Base-by-base conservation (phyloP, 2,113 vertebrate species). In the Zosterops hypoxanthus region DNA sequence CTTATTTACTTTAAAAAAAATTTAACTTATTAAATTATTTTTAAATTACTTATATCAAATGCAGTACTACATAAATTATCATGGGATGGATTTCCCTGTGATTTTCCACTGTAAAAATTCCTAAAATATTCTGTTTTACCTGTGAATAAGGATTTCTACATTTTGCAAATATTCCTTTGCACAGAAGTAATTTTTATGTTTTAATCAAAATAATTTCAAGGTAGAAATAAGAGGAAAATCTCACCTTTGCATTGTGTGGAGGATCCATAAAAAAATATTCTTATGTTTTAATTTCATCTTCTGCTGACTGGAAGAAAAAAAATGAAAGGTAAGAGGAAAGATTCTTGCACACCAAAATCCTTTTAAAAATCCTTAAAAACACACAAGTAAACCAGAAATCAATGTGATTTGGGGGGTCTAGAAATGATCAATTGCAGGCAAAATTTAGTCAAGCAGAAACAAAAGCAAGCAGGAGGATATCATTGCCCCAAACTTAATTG, bases 401-500 rank as follows among this genome's bases (percentile, higher is more conserved):
- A 76, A 73, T 93, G 66, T 10, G 41, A 60, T 87, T 17, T 53
- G n/a, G 31, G 31, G 25, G 46, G n/a, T 82, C 91, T 72, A 92
- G 70, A 82, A 96, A 65, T 83, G 57, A 95, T 69, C 85, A 86
- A 88, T 79, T 94, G 44, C 29, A 42, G 34, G 53, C 19, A 95
- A 55, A 94, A 94, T 25, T 68, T 52, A 94, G 72, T 57, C 61
- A 72, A 82, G 63, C 63, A 89, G 88, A 95, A 97, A 91, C 34
- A 57, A 88, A 63, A 73, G 61, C 63, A 82, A 84, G 57, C 59
- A 80, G 86, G 55, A 85, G 83, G 65, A 29, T 77, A 73, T n/a
- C 77, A 46, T 68, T 49, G 55, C 59, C 94, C 41, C 68, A 84
- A 84, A 84, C 52, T 64, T 96, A 96, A 94, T 94, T 95, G 88